Evolutionary conservation across 2,888 invertebrate species (phyloP), one percentile per base, ranked within the genome.

Genomic region (Rhabditoides inermis): DNA sequence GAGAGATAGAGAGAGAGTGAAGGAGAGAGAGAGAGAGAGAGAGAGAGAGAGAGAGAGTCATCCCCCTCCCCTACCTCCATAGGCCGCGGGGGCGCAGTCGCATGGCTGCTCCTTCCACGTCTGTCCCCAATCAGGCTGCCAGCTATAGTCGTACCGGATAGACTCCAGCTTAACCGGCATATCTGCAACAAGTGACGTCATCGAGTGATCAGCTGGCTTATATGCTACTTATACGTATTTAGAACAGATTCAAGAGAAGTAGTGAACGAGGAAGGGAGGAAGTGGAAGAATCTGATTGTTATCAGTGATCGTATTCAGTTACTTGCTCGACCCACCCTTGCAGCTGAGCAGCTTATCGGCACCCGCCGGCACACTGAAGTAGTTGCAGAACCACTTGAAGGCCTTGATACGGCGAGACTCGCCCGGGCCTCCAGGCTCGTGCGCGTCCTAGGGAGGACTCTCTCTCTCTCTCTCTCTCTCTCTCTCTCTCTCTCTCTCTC

Each of bases 331-430:
- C 30, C 23, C 15, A 65, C 63, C 58, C 47, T 63, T 63, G 56
- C 69, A 69, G 27, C 61, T 52, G 20, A 68, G 58, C 0, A 49
- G 45, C 27, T 51, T 26, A 3, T 60, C 63, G 1, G 51, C 48
- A 20, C 61, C 69, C 18, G 56, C 37, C 3, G 65, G 64, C 7
- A 59, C 62, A 4, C 51, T 61, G 49, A 72, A 72, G 46, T 69
- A 72, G 10, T 58, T 52, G 49, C 63, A 63, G 64, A 71, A 71
- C 71, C 71, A 71, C 45, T 71, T 71, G 60, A 70, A 70, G 10
- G 71, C 71, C 55, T 70, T 70, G 56, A 71, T 71, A 37, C 71
- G 56, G 42, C 71, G 60, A 12, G 60, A 64, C 41, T 71, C 71
- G 42, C 71, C 71, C n/a, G 68, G 68, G 3, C 70, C 69, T 51